phyloP scores from a whole-genome alignment of 2,113 vertebrate genomes.

The Phyllopteryx taeniolatus region DNA sequence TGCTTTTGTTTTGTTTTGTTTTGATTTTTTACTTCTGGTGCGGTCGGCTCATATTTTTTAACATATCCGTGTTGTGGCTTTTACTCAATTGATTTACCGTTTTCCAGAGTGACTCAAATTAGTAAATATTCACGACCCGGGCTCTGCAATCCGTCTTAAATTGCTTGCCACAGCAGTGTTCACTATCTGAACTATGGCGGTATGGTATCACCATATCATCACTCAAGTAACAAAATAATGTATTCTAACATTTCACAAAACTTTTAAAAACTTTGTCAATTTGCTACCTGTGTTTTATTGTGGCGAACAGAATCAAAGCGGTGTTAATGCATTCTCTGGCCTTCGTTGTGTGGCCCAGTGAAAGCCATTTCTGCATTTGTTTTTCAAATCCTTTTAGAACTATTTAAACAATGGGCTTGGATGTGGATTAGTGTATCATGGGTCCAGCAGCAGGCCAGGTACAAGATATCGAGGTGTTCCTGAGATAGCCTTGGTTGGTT shows the following conservation, averaged over 20 bases:
- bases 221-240: slow-evolving; percentile 13
- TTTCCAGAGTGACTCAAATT: background rate
- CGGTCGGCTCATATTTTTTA: background rate
- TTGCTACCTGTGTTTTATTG: slow-evolving; percentile 11
- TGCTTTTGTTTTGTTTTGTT: background rate
- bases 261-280: background rate
- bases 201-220: too few species aligned
- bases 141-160: slow-evolving; percentile 19
- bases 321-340: slow-evolving; percentile 50
- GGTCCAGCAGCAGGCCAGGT: slow-evolving; percentile 64
- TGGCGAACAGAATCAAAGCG: slow-evolving; percentile 52
- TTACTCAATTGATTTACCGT: slow-evolving; percentile 8
- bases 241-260: slow-evolving; percentile 1
- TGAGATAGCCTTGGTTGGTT: slow-evolving; percentile 58
- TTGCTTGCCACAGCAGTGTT: slow-evolving; percentile 33
- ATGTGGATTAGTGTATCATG: slow-evolving; percentile 73
- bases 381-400: slow-evolving; percentile 63
- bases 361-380: slow-evolving; percentile 52
- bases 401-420: slow-evolving; percentile 61
- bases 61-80: background rate
- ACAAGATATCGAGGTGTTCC: slow-evolving; percentile 67
- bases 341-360: slow-evolving; percentile 59
- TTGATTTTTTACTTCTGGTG: background rate
- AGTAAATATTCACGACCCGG: background rate
- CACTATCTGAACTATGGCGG: slow-evolving; percentile 12